Evolutionary conservation across 2,888 invertebrate species (phyloP).

Genomic region (Polietes domitor): DNA sequence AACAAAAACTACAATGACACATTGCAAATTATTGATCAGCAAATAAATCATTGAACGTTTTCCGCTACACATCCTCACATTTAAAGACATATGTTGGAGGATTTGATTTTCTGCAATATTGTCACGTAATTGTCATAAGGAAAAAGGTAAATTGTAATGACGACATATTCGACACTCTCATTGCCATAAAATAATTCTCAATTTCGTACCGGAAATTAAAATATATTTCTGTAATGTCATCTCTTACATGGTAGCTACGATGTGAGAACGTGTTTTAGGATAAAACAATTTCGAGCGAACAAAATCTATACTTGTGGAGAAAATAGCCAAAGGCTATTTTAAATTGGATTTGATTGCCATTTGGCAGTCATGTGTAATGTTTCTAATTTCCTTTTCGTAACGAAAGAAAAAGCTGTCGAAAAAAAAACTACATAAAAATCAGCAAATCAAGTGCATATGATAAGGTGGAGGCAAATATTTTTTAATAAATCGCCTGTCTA

Average conservation of each 20-base stretch:
- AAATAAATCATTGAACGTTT: too few species aligned
- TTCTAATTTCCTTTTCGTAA: constrained; percentile 16
- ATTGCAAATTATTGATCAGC: too few species aligned
- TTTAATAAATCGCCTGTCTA: too few species aligned
- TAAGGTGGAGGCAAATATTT: too few species aligned
- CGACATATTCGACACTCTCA: too few species aligned
- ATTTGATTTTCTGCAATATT: too few species aligned
- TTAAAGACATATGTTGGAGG: too few species aligned
- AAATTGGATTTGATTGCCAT: constrained; percentile 19
- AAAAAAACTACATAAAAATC: neutral
- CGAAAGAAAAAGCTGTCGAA: neutral
- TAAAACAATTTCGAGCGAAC: neutral
- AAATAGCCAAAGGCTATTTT: constrained; percentile 21
- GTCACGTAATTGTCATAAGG: too few species aligned
- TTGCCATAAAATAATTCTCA: neutral
- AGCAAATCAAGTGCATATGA: neutral
- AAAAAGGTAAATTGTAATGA: too few species aligned
- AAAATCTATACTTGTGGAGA: neutral
- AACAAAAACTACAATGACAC: too few species aligned
- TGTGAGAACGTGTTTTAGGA: neutral
- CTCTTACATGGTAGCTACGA: neutral
- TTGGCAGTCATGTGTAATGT: constrained; percentile 14
- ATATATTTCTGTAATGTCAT: neutral
- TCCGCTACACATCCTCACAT: too few species aligned
- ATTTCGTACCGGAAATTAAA: constrained; percentile 18